Evolutionary conservation across 2,888 invertebrate species (phyloP).

Genomic region (Prosopocoilus inquinatus): DNA sequence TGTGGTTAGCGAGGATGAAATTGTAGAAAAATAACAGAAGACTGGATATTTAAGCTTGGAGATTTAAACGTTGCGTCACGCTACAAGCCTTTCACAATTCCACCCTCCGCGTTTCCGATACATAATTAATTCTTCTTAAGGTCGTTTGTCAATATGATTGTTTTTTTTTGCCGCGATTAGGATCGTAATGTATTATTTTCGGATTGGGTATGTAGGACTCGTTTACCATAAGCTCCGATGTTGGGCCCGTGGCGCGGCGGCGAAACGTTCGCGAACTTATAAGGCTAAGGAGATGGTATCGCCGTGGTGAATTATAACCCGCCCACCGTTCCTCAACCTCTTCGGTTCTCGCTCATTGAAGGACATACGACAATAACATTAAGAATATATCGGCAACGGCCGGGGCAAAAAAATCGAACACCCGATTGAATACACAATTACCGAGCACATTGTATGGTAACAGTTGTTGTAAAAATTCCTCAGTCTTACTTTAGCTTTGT

Average conservation of each 20-base stretch:
- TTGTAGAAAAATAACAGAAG: too few species aligned
- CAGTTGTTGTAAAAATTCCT: too few species aligned
- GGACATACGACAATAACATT: slow-evolving; percentile 15
- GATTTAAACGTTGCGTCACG: too few species aligned
- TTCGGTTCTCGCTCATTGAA: slow-evolving; percentile 12
- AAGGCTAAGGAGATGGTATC: slow-evolving; percentile 27
- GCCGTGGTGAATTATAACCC: slow-evolving; percentile 25
- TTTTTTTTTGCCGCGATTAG: not conserved
- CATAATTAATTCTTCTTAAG: not conserved
- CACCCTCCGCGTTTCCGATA: too few species aligned
- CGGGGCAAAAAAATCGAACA: not conserved
- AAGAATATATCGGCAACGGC: not conserved
- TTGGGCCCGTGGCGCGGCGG: slow-evolving; percentile 25
- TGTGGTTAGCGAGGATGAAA: too few species aligned
- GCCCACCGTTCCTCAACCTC: slow-evolving; percentile 27
- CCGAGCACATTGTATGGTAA: not conserved
- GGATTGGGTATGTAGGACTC: slow-evolving; percentile 26
- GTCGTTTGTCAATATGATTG: not conserved
- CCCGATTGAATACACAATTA: not conserved
- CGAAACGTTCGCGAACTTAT: slow-evolving; percentile 23
- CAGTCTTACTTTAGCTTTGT: too few species aligned
- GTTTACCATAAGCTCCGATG: slow-evolving; percentile 26
- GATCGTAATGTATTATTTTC: slow-evolving; percentile 22
- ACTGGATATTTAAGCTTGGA: too few species aligned
- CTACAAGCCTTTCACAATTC: not conserved